Percentiles rank a stretch among this genome's conserved stretches.
These are phyloP conservation scores for Tadarida brasiliensis DNA, from an alignment of 2,797 vertebrate genomes.

Conservation along the genomic window DNA sequence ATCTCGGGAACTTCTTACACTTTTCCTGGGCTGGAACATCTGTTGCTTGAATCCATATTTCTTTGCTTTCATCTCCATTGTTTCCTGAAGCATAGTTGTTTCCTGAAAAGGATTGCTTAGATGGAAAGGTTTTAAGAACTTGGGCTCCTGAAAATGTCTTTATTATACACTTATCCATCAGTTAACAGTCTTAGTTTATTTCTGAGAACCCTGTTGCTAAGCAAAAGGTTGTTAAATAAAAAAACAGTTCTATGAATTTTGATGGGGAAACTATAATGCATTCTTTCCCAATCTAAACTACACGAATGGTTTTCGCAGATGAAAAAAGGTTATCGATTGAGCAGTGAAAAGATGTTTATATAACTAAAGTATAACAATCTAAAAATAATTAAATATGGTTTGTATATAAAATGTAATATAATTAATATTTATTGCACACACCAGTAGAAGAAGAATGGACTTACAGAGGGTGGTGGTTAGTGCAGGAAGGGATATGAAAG, in stretches of 20 bases:
- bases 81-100: not conserved
- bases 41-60: not conserved
- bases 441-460: not conserved
- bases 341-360: constrained; percentile 11
- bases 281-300: not conserved
- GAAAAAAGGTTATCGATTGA: not conserved
- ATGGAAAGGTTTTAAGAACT: not conserved
- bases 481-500: not conserved
- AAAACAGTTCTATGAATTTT: not conserved
- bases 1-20: not conserved
- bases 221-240: not conserved
- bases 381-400: not conserved
- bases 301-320: not conserved
- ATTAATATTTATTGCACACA: not conserved
- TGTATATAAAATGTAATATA: not conserved
- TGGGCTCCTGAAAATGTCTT: not conserved
- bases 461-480: not conserved
- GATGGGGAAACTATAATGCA: not conserved
- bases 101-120: not conserved
- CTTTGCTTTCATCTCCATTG: not conserved
- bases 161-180: not conserved
- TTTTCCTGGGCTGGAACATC: not conserved
- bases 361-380: constrained; percentile 19
- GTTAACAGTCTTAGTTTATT: constrained; percentile 11
- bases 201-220: not conserved